Percentiles rank a stretch among this genome's conserved stretches.
Conservation (phyloP, 2,888 invertebrate genomes). For the Acleris holmiana region DNA sequence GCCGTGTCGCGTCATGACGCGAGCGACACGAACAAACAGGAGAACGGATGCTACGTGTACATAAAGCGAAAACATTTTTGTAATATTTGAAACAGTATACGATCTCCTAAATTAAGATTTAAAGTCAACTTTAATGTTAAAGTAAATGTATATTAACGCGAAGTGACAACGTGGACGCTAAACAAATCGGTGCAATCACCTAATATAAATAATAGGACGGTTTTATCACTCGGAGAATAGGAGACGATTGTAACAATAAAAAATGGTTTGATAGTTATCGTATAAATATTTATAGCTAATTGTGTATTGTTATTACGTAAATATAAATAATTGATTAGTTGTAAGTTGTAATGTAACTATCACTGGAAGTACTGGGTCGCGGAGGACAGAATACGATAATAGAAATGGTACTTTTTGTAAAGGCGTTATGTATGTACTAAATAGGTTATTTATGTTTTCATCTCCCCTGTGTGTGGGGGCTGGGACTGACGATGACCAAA, state of each 20-base stretch:
- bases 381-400: slow-evolving; percentile 60
- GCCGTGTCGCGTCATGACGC: slow-evolving; percentile 33
- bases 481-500: slow-evolving; percentile 6
- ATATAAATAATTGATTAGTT: slow-evolving; percentile 84
- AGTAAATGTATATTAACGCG: slow-evolving; percentile 67
- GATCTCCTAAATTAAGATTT: slow-evolving; percentile 84
- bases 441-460: slow-evolving; percentile 55
- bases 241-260: slow-evolving; percentile 77
- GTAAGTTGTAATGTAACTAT: slow-evolving; percentile 77
- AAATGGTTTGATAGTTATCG: slow-evolving; percentile 81
- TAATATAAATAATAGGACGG: slow-evolving; percentile 60
- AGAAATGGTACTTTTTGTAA: slow-evolving; percentile 67
- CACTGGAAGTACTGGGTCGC: slow-evolving; percentile 75
- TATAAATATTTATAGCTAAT: slow-evolving; percentile 85
- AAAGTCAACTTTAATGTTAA: slow-evolving; percentile 83
- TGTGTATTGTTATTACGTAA: slow-evolving; percentile 85
- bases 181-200: slow-evolving; percentile 72
- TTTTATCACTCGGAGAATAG: slow-evolving; percentile 71
- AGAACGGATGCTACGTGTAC: slow-evolving; percentile 82
- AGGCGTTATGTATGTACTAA: slow-evolving; percentile 68
- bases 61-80: slow-evolving; percentile 79
- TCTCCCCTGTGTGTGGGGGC: slow-evolving; percentile 33
- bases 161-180: slow-evolving; percentile 75
- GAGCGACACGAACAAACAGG: slow-evolving; percentile 71
- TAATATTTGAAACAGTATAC: slow-evolving; percentile 85